Base-by-base conservation (phyloP, 2,888 invertebrate genomes). In the Acanthosoma haemorrhoidale region DNA sequence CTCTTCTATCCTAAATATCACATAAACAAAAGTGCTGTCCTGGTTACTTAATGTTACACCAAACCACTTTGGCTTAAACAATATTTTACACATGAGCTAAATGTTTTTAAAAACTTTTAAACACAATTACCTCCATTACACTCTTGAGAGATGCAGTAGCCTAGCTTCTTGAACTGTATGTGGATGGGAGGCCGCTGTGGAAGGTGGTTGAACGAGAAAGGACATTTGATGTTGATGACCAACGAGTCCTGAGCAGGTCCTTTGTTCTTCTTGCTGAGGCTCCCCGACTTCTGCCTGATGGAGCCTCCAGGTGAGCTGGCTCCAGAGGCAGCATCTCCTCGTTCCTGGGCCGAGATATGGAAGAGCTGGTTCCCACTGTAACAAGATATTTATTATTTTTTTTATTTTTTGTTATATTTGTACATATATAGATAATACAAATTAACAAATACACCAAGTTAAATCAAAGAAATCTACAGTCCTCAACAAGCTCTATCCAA, bases 161-260 rank as follows among this genome's bases (percentile, higher is more conserved):
- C 70, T 8, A 73, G 70, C 21, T 71, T 72, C 38, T 60, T 68
- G 68, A 73, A 73, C 34, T 72, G 58, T 38, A 73, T 73, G 34
- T 61, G 39, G 18, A 71, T 72, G 2, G 73, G 73, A 16, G 72
- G 73, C 25, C 73, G 32, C 39, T 73, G 72, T 2, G 73, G 73
- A 3, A 73, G 64, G 18, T 73, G 73, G 57, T 70, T 73, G 70
- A 73, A 72, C 3, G 73, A 73, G 51, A 73, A 72, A 2, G 73
- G 73, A 15, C 68, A 36, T 38, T 73, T 73, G 51, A 73, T 71
- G 68, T 73, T 73, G 64, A 73, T 73, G 11, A 71, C 70, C 0
- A 73, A 70, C 5, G 71, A 71, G 29, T 72, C 72, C 2, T 63
- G 67, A n/a, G 73, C 70, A 9, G 69, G 38, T 9, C 66, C 66